Evolutionary conservation across 2,888 invertebrate species (phyloP).

Genomic region (Beris morrisii): DNA sequence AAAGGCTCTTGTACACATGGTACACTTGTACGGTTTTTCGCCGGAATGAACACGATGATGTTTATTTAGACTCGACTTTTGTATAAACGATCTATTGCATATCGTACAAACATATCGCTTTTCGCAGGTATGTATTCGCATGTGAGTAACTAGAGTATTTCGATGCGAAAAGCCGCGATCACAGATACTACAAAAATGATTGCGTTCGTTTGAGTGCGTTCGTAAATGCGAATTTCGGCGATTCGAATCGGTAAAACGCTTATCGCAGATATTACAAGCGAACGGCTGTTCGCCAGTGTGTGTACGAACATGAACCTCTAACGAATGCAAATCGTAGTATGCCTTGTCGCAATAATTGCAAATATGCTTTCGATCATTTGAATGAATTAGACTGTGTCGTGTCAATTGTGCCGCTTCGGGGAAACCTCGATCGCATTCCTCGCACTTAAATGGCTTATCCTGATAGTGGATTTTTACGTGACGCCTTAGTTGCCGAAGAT

Average conservation of each 20-base stretch:
- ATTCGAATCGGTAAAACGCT: conserved; percentile 55
- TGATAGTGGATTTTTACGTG: conserved; percentile 61
- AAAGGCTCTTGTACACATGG: conserved; percentile 50
- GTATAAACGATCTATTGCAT: conserved; percentile 64
- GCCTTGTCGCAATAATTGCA: conserved; percentile 61
- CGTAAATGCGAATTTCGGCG: conserved; percentile 60
- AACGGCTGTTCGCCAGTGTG: conserved; percentile 57
- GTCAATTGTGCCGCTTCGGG: conserved; percentile 60
- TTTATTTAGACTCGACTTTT: conserved; percentile 60
- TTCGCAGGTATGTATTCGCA: conserved; percentile 65
- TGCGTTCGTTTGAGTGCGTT: conserved; percentile 60
- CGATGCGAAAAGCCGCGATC: conserved; percentile 64
- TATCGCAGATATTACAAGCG: conserved; percentile 55
- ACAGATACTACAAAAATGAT: conserved; percentile 61
- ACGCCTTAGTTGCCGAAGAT: conserved; percentile 54
- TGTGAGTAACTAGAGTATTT: conserved; percentile 63
- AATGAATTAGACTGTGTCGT: conserved; percentile 59
- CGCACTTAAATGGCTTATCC: conserved; percentile 59
- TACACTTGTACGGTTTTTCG: conserved; percentile 46
- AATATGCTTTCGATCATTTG: conserved; percentile 59
- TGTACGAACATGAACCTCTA: conserved; percentile 53
- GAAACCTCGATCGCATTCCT: conserved; percentile 59
- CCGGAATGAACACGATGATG: conserved; percentile 55
- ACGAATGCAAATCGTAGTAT: conserved; percentile 52
- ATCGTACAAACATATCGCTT: conserved; percentile 61